Evolutionary conservation across 2,888 invertebrate species (phyloP).

Genomic region (Aelia acuminata): DNA sequence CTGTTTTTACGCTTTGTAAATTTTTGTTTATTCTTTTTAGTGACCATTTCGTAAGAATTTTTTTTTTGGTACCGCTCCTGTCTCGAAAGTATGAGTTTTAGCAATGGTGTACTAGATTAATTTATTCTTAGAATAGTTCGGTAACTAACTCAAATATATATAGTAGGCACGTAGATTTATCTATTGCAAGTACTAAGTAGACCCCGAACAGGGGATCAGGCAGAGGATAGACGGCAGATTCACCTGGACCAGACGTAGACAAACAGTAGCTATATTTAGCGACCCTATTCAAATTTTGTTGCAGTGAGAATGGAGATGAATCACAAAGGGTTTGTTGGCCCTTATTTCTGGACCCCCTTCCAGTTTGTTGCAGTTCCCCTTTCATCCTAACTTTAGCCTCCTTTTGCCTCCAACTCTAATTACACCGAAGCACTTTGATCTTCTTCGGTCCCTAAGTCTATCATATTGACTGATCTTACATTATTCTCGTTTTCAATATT

Average conservation of each 20-base stretch:
- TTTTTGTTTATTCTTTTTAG: no score
- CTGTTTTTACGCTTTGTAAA: no score
- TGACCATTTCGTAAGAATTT: no score
- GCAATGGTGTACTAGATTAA: no score
- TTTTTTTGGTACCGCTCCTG: no score
- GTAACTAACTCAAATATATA: no score
- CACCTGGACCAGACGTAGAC: neutral
- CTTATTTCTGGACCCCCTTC: conserved; percentile 1
- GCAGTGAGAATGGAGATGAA: neutral
- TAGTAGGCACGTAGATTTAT: no score
- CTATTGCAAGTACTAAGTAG: no score
- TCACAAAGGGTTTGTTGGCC: neutral
- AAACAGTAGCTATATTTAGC: conserved; percentile 17
- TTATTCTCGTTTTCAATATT: neutral
- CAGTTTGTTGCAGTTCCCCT: neutral
- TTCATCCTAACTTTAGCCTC: conserved; percentile 30
- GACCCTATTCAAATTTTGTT: neutral
- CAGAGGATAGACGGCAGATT: no score
- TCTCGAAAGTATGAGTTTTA: no score
- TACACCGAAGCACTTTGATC: neutral
- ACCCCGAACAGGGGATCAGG: no score
- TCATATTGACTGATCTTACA: neutral
- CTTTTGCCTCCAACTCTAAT: neutral
- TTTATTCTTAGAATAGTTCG: no score
- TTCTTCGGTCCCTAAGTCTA: neutral